Conservation (phyloP, 2,113 vertebrate genomes). For the Vombatus ursinus region DNA sequence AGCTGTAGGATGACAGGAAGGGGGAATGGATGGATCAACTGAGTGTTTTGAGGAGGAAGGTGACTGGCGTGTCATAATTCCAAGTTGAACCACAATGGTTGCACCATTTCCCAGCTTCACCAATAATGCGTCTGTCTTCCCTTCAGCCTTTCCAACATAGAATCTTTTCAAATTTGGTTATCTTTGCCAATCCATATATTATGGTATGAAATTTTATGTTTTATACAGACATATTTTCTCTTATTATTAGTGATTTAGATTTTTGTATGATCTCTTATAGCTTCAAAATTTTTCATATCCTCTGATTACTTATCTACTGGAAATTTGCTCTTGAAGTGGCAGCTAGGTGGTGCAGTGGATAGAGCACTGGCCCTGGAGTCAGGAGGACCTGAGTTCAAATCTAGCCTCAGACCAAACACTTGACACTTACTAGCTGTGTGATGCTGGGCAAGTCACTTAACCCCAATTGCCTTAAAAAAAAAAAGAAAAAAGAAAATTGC, state of each 20-base stretch:
- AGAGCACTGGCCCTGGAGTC: no score
- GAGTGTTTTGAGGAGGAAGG: background rate
- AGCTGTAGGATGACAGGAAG: background rate
- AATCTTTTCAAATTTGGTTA: background rate
- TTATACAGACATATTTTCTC: background rate
- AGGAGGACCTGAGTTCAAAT: no score
- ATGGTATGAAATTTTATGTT: background rate
- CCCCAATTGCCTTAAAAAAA: no score
- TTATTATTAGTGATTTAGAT: background rate
- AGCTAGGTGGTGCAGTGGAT: no score
- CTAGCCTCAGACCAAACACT: no score
- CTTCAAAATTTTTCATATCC: background rate
- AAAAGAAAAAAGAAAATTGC: background rate
- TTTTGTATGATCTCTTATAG: background rate
- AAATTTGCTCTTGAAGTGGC: background rate
- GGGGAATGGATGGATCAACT: background rate
- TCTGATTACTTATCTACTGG: background rate
- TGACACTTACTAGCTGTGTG: no score
- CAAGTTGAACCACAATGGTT: background rate
- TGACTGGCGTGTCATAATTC: background rate
- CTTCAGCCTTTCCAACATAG: background rate
- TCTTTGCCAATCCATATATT: background rate
- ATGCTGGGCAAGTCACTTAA: no score
- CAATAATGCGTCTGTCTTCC: background rate
- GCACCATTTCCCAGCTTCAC: background rate